These are phyloP conservation scores for Coelinius sp. DNA, from an alignment of 2,888 invertebrate species.

Conservation along the genomic window DNA sequence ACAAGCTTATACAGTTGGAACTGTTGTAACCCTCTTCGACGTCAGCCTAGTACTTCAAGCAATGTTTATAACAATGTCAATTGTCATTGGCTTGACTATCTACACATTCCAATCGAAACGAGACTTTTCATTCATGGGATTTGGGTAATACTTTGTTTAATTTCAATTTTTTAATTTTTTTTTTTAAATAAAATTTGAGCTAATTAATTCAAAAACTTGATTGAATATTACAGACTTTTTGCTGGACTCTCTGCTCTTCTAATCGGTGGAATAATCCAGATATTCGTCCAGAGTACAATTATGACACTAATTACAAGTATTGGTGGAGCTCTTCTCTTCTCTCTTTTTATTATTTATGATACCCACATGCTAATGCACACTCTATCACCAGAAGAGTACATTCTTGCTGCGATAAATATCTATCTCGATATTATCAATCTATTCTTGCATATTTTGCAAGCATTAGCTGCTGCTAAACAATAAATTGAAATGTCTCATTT, in stretches of 20 bases:
- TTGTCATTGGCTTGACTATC: constrained; percentile 82
- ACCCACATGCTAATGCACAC: constrained; percentile 87
- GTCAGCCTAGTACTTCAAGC: constrained; percentile 84
- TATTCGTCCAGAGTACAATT: constrained; percentile 81
- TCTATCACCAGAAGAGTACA: constrained; percentile 89
- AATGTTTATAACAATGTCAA: constrained; percentile 81
- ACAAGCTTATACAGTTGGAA: constrained; percentile 84
- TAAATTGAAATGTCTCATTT: constrained; percentile 41
- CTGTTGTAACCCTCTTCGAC: constrained; percentile 85
- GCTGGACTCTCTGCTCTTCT: constrained; percentile 79
- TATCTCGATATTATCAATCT: constrained; percentile 91
- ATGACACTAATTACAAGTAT: constrained; percentile 81
- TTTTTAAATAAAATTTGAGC: too few species aligned
- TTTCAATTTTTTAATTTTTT: neutral
- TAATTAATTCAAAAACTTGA: too few species aligned
- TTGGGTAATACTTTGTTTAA: constrained; percentile 75
- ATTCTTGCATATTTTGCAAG: constrained; percentile 84
- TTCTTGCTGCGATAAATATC: constrained; percentile 86
- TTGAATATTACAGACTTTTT: constrained; percentile 73
- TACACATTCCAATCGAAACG: constrained; percentile 89
- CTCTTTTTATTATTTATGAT: constrained; percentile 87
- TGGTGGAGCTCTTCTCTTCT: constrained; percentile 83
- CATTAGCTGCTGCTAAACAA: constrained; percentile 77
- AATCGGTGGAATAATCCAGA: constrained; percentile 81
- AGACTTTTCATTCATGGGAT: constrained; percentile 85